Percentiles rank a stretch among this genome's conserved stretches.
phyloP scores from a whole-genome alignment of 1,140 invertebrate species.

The Diorhabda sublineata region DNA sequence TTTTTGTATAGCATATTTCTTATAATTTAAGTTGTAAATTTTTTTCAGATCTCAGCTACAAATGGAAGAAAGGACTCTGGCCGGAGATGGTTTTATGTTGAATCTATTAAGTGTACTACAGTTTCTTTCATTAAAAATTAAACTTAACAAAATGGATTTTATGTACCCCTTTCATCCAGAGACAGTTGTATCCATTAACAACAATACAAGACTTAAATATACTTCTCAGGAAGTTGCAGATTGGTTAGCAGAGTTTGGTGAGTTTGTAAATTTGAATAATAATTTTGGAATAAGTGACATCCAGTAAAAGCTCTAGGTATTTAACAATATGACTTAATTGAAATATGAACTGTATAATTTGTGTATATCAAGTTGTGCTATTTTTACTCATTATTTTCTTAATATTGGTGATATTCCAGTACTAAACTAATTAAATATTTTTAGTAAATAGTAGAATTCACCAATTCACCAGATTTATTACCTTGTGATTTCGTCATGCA shows the following conservation, averaged over 20 bases:
- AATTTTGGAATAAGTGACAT: too few relatives aligned
- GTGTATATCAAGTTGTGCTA: too few relatives aligned
- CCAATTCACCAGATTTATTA: too few relatives aligned
- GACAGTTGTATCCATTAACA: constrained; percentile 70
- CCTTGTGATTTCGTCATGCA: too few relatives aligned
- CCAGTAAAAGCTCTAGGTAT: too few relatives aligned
- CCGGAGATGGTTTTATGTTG: constrained; percentile 91
- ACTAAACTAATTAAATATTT: too few relatives aligned
- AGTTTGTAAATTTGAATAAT: constrained; percentile 6
- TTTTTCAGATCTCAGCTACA: constrained; percentile 70
- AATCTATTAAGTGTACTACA: constrained; percentile 90
- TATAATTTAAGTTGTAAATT: neutral
- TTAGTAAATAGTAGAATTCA: too few relatives aligned
- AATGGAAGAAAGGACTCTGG: constrained; percentile 77
- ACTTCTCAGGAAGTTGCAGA: constrained; percentile 73
- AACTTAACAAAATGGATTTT: constrained; percentile 78
- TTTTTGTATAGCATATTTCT: too few relatives aligned
- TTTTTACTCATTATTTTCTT: too few relatives aligned
- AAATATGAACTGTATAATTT: too few relatives aligned
- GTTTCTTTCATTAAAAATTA: constrained; percentile 79
- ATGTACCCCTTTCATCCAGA: constrained; percentile 83
- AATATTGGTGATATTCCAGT: too few relatives aligned
- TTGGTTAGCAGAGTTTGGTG: constrained; percentile 56
- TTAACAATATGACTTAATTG: too few relatives aligned
- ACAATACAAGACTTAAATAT: constrained; percentile 81